Percentiles rank a stretch among this genome's conserved stretches.
Evolutionary conservation across 2,797 vertebrate species (phyloP).

Genomic region (Rhodeus uyekii): DNA sequence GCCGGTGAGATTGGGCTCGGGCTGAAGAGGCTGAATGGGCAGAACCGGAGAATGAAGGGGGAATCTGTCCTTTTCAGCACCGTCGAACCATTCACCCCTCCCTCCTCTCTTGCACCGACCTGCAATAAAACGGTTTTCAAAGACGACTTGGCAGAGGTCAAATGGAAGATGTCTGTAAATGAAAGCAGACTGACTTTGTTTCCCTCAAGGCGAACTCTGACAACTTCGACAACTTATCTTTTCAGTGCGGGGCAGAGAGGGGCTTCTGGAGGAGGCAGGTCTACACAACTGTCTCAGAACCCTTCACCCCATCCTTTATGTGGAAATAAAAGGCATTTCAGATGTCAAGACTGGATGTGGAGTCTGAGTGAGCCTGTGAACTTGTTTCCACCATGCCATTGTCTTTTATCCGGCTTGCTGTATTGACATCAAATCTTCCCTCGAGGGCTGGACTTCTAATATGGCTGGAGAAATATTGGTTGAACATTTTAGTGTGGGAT

Average conservation of each 20-base stretch:
- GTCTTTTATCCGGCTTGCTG: slow-evolving; percentile 11
- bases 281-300: slow-evolving; percentile 5
- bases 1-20: slow-evolving; percentile 13
- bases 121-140: slow-evolving; percentile 58
- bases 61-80: slow-evolving; percentile 41
- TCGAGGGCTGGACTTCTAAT: neutral
- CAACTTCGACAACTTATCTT: slow-evolving; percentile 60
- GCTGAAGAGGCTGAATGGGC: slow-evolving; percentile 28
- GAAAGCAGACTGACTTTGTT: slow-evolving; percentile 59
- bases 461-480: slow-evolving; percentile 3
- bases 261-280: slow-evolving; percentile 43
- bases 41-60: slow-evolving; percentile 23
- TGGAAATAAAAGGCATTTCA: slow-evolving; percentile 43
- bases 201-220: slow-evolving; percentile 54
- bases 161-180: slow-evolving; percentile 63
- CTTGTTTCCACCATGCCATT: slow-evolving; percentile 12
- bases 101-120: slow-evolving; percentile 50
- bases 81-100: slow-evolving; percentile 11
- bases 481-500: neutral
- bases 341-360: slow-evolving; percentile 39
- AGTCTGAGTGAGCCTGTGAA: slow-evolving; percentile 28
- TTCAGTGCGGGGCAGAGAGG: slow-evolving; percentile 57
- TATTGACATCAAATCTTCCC: slow-evolving; percentile 18
- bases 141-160: slow-evolving; percentile 69
- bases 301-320: slow-evolving; percentile 15